Conservation (phyloP, 2,797 vertebrate species). For the Falco naumanni region DNA sequence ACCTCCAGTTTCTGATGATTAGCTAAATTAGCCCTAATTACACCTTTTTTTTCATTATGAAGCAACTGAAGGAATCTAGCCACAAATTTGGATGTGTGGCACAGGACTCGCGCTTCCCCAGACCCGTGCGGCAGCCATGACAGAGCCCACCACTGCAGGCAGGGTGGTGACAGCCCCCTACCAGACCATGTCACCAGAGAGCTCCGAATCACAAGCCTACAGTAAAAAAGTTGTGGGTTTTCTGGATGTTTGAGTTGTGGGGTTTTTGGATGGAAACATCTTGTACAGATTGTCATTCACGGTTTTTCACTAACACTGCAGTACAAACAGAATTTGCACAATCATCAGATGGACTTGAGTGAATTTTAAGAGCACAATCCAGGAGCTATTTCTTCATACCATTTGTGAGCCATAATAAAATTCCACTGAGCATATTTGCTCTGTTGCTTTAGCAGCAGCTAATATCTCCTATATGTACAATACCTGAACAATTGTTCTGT, state of each 20-base stretch:
- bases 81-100: not conserved
- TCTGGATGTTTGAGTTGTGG: not conserved
- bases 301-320: not conserved
- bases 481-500: not conserved
- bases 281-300: rapidly evolving
- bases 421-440: not conserved
- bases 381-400: not conserved
- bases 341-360: not conserved
- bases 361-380: not conserved
- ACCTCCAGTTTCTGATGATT: not conserved
- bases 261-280: not conserved
- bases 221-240: not conserved
- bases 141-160: not conserved
- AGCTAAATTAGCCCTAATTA: constrained; percentile 8
- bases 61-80: not conserved
- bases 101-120: not conserved
- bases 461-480: not conserved
- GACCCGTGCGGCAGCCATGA: rapidly evolving
- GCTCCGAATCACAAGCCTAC: not conserved
- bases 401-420: not conserved
- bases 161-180: rapidly evolving
- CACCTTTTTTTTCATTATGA: not conserved
- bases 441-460: not conserved
- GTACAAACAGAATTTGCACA: not conserved
- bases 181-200: not conserved